These are phyloP conservation scores for Rhabdomys pumilio DNA, from an alignment of 2,797 vertebrate species.

Conservation along the genomic window DNA sequence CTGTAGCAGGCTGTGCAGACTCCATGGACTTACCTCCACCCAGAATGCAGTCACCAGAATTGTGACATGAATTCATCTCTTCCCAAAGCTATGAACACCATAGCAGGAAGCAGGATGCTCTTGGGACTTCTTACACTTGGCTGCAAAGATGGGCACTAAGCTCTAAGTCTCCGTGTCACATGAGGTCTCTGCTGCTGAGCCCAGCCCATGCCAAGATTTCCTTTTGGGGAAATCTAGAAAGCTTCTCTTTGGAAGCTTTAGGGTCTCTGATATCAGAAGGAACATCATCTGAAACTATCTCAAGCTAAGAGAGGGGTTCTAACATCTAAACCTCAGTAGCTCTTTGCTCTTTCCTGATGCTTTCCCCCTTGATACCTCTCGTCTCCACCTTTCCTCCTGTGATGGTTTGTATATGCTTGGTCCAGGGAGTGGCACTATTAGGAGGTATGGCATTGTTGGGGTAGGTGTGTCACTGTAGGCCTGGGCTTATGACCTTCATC, in stretches of 20 bases:
- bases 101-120: neutral
- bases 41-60: neutral
- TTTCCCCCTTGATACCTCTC: neutral
- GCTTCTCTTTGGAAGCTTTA: neutral
- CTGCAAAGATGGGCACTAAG: too few relatives aligned
- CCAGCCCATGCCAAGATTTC: neutral
- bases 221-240: neutral
- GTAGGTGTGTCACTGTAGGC: neutral
- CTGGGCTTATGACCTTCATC: neutral
- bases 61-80: neutral
- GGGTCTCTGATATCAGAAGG: neutral
- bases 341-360: neutral
- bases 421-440: neutral
- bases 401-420: neutral
- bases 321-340: neutral
- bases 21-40: neutral
- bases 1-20: neutral
- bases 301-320: neutral
- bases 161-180: neutral
- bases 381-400: neutral
- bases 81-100: neutral
- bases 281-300: neutral
- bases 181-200: neutral
- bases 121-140: neutral
- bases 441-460: neutral